Base-by-base conservation (phyloP, 2,888 invertebrate genomes). In the Nysson spinosus region DNA sequence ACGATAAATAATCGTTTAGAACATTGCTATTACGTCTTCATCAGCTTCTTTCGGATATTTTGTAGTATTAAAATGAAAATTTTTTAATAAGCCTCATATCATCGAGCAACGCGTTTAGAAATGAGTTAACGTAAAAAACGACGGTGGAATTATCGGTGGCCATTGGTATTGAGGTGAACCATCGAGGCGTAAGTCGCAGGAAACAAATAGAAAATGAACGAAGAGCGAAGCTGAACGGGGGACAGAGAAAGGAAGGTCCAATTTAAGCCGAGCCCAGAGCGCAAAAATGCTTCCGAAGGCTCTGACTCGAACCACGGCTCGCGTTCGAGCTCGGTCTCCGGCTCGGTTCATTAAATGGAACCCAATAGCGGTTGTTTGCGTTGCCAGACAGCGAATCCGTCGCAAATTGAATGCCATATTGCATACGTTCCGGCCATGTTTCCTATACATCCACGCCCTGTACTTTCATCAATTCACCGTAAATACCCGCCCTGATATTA, bases 321-420 rank as follows among this genome's bases (percentile, higher is more conserved):
- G n/a, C n/a, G n/a, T n/a, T n/a, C n/a, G n/a, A n/a, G n/a, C n/a
- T n/a, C n/a, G n/a, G n/a, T n/a, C n/a, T n/a, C 77, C 71, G 76
- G 76, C 73, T 80, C 75, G 79, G 77, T 81, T 83, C 83, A 83
- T 83, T 83, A 83, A 81, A 80, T 82, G 81, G 78, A 83, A 83
- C 81, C 83, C 83, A 83, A 83, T 83, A 82, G 81, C 79, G 80
- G 81, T 81, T 83, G 82, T 83, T 83, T 83, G 80, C 80, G 79
- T 82, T 83, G 79, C 80, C 79, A 80, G 77, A 83, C 82, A 77
- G 79, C 79, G 79, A 77, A 78, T 80, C 80, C 76, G 75, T 78
- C 67, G 79, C 75, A 83, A 83, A 83, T 83, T 82, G 81, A 80
- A 78, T 79, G 77, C 81, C 81, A 81, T 83, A 83, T 83, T 83